A percentile compares a stretch with the other conserved stretches of the same genome.
These are phyloP conservation scores for Halcyon malimbica DNA, from an alignment of 2,113 vertebrate genomes.

Conservation along the genomic window DNA sequence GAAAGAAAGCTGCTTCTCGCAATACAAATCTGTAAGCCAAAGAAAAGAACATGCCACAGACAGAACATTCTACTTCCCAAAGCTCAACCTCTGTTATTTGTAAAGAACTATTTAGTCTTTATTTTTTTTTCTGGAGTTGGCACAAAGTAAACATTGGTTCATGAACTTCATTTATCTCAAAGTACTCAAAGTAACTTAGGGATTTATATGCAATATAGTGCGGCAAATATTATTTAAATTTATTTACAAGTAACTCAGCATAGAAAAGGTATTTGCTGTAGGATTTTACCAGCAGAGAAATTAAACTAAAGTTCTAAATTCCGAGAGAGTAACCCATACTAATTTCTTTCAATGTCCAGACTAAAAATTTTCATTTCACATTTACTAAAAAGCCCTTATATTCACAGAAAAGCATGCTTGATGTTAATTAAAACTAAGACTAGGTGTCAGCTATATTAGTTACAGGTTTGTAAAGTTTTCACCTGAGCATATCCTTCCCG, in stretches of 20 bases:
- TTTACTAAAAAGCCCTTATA: background rate
- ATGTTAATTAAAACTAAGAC: background rate
- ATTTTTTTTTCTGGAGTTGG: background rate
- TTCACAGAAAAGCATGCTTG: background rate
- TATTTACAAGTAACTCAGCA: background rate
- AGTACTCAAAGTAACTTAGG: background rate
- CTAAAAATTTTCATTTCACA: background rate
- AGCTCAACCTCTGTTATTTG: background rate
- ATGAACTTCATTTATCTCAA: background rate
- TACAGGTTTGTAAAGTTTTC: background rate
- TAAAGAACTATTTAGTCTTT: background rate
- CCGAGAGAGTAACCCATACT: background rate
- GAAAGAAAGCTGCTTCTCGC: background rate
- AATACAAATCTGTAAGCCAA: background rate
- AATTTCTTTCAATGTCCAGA: background rate
- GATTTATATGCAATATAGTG: background rate
- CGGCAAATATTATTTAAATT: background rate
- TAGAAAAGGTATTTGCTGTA: background rate
- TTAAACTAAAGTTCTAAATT: background rate
- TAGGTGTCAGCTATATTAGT: background rate
- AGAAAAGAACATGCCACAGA: background rate
- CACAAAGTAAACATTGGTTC: background rate
- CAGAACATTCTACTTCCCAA: rapidly evolving
- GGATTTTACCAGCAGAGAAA: background rate
- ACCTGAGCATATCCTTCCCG: background rate